Base-by-base conservation (phyloP, 2,888 invertebrate genomes). In the Zeuzera pyrina region DNA sequence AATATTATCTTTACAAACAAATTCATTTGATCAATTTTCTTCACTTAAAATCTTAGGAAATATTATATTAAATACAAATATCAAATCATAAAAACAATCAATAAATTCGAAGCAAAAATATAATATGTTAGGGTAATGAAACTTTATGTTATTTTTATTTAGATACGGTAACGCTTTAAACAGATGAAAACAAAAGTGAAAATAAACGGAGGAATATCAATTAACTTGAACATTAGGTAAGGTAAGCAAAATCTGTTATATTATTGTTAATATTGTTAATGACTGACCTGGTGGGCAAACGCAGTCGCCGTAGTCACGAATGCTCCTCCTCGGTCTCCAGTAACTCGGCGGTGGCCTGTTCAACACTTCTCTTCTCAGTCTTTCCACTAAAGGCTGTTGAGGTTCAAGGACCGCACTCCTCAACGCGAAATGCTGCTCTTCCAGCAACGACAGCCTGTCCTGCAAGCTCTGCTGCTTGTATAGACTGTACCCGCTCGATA, bases 251-350 rank as follows among this genome's bases (percentile, higher is more conserved):
- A n/a, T n/a, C n/a, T n/a, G n/a, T n/a, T n/a, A n/a, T n/a, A n/a
- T n/a, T n/a, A n/a, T n/a, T 19, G 8, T 7, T 19, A 8, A 19
- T 5, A 7, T 19, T 19, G 8, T 19, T 19, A 19, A 7, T 19
- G 8, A 7, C 19, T 51, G 40, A 89, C 91, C 91, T 90, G 90
- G 85, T 66, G 89, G 90, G 84, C 91, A 91, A 49, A 84, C 78
- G 83, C 91, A 91, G 71, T 89, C 88, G 10, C 86, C 79, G 30
- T 85, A 85, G 49, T 88, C 88, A 49, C 87, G 69, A 47, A 84
- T 76, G 47, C 81, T 79, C 38, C 87, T 62, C 33, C 71, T 53
- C 3, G 68, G 51, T 31, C 77, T 52, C 77, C 77, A 76, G 55
- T 61, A 59, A 29, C 30, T 43, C 2, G 61, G 52, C 7, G 55